phyloP scores from a whole-genome alignment of 2,113 vertebrate genomes.

The Tragelaphus strepsiceros region DNA sequence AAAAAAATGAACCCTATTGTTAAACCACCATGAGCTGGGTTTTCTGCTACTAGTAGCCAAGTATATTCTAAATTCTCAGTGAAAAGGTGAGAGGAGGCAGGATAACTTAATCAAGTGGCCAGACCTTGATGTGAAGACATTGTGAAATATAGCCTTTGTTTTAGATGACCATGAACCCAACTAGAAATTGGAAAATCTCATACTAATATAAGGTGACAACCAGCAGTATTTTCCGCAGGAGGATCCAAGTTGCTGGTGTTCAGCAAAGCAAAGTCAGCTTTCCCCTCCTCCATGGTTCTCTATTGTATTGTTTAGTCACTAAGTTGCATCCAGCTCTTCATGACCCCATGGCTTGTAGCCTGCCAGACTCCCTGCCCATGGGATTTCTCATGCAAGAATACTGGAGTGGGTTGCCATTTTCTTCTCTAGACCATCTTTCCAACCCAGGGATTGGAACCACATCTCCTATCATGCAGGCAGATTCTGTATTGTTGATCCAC shows the following conservation, averaged over 20 bases:
- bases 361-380: not conserved
- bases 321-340: not conserved
- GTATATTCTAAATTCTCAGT: not conserved
- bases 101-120: not conserved
- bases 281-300: not conserved
- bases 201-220: not conserved
- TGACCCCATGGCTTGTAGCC: not conserved
- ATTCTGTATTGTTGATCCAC: not conserved
- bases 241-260: not conserved
- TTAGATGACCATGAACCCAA: not conserved
- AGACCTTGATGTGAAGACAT: not conserved
- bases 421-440: not conserved
- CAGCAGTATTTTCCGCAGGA: not conserved
- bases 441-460: not conserved
- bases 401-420: not conserved
- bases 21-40: not conserved
- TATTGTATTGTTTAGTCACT: not conserved
- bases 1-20: not conserved
- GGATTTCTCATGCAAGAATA: not conserved
- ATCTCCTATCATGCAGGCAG: not conserved
- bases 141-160: not conserved
- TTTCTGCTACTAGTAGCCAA: not conserved
- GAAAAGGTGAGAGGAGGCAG: not conserved
- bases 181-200: not conserved
- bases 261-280: not conserved